Base-by-base conservation (phyloP, 2,888 invertebrate species). In the Yponomeuta plumbellus region DNA sequence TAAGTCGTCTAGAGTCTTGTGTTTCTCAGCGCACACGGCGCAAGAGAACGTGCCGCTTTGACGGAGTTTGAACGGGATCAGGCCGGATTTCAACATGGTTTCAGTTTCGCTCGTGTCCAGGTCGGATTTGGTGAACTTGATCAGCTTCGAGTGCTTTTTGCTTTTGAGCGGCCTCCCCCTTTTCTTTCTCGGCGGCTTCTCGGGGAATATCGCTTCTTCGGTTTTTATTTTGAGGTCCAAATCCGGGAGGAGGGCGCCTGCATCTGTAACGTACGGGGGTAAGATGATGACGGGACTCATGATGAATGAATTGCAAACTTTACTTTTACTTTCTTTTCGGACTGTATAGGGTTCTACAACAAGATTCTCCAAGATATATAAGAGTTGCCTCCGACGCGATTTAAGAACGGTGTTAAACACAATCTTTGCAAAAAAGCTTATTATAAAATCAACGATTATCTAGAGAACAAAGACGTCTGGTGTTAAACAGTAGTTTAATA, bases 41-140 rank as follows among this genome's bases (percentile, higher is more conserved):
- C 91, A 91, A 0, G 81, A 75, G 63, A 80, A 88, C 0, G 73
- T 72, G 0, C 77, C 71, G 65, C 84, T 83, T 66, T 84, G 85
- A 1, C 78, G 72, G 2, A 88, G 84, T 74, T 86, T 90, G 70
- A 91, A 91, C 0, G 90, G 91, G 69, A 91, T 89, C 0, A 90
- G 71, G 0, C 91, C 91, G 0, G 73, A 69, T 52, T 75, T 70
- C 0, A 91, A 59, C 83, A 91, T 81, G 0, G 73, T 67, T 13
- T 87, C 84, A 0, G 83, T 84, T 21, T 88, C 88, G 0, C 69
- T 67, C 0, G 80, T 67, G 3, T 87, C 82, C 0, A 52, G 17
- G 44, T 52, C 44, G 17, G 44, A 52, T 17, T 52, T 52, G 44
- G 44, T 52, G 44, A 52, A 52, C 17, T 52, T 52, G 44, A 26